phyloP scores from a whole-genome alignment of 2,113 vertebrate genomes.

The Prolemur simus region DNA sequence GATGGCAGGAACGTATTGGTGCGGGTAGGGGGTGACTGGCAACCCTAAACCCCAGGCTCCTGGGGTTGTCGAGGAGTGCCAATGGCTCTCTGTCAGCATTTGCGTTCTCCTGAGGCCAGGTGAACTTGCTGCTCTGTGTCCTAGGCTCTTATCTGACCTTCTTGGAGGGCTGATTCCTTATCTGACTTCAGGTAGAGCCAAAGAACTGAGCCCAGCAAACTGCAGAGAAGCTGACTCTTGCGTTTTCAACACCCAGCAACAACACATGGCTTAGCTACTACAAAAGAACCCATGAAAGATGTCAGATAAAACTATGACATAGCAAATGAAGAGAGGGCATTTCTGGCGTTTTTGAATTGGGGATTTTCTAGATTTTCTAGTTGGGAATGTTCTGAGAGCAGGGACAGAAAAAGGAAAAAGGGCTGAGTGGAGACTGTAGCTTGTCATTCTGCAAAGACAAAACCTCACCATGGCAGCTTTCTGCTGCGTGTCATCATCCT shows the following conservation, averaged over 20 bases:
- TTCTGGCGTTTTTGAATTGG: constrained; percentile 35
- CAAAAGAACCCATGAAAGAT: background rate
- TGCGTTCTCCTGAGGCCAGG: constrained; percentile 29
- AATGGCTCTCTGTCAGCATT: background rate
- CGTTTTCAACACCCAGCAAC: background rate
- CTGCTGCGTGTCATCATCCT: background rate
- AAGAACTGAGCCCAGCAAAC: background rate
- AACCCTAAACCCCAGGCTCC: constrained; percentile 41
- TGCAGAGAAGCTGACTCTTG: background rate
- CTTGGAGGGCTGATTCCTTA: background rate
- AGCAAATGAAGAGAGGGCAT: background rate
- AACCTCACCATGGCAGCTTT: accelerated
- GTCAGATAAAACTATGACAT: background rate
- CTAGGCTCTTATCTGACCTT: constrained; percentile 62
- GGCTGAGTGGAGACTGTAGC: background rate
- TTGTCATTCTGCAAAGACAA: constrained; percentile 31
- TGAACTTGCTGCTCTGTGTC: background rate
- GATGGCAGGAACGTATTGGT: background rate
- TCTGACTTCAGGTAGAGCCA: background rate
- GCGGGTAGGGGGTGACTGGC: background rate
- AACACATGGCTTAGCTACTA: background rate
- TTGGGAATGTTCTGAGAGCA: constrained; percentile 41
- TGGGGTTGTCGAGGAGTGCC: background rate
- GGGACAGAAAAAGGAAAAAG: background rate
- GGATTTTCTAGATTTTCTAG: constrained; percentile 45